These are phyloP conservation scores for Calameuta idolon DNA, from an alignment of 2,888 invertebrate genomes.

Conservation along the genomic window DNA sequence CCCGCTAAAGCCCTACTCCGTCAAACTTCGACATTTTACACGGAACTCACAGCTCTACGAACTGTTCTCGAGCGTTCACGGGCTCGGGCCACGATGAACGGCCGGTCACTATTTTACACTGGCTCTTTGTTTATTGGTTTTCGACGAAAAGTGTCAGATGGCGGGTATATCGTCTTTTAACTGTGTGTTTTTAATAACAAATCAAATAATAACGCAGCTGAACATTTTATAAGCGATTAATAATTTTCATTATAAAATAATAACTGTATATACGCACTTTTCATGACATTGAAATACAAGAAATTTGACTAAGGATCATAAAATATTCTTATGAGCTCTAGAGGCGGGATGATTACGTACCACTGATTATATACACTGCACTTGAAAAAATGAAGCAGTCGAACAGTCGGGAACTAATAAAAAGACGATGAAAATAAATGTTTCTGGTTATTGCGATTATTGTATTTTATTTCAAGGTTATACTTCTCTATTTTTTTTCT, in stretches of 20 bases:
- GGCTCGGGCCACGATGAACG: neutral
- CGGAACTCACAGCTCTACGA: neutral
- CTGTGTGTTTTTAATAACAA: neutral
- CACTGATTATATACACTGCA: neutral
- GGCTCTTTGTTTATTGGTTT: neutral
- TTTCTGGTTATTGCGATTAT: too few species aligned
- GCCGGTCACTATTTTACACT: neutral
- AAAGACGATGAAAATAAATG: neutral
- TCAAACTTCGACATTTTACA: neutral
- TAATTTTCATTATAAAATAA: neutral
- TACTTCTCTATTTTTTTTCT: too few species aligned
- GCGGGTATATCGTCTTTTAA: neutral
- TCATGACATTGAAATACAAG: neutral
- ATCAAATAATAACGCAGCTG: neutral
- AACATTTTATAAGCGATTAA: neutral
- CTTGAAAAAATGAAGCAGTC: neutral
- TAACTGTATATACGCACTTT: neutral
- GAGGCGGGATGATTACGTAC: neutral
- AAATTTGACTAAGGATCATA: neutral
- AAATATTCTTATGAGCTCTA: neutral
- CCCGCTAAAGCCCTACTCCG: neutral
- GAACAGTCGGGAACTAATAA: neutral
- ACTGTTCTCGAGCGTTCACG: neutral
- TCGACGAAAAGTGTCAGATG: neutral
- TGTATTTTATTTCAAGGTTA: too few species aligned